phyloP scores from a whole-genome alignment of 2,113 vertebrate species.

The Anhinga rufa region DNA sequence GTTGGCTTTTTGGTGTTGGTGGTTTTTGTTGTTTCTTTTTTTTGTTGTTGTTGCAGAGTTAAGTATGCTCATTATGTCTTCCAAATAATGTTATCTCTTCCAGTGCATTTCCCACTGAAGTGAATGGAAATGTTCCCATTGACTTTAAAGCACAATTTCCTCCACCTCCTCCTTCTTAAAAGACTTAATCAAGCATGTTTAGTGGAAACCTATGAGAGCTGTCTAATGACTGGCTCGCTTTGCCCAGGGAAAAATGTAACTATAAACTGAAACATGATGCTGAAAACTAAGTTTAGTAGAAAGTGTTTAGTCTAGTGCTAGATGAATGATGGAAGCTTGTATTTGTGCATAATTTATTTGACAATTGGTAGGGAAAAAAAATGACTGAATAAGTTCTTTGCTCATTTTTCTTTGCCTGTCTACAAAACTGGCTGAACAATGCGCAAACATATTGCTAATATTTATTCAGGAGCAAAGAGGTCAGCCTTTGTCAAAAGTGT shows the following conservation, averaged over 20 bases:
- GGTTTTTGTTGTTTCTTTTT: too few relatives aligned
- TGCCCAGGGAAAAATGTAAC: constrained; percentile 62
- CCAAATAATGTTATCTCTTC: constrained; percentile 20
- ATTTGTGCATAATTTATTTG: constrained; percentile 66
- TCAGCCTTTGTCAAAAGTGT: constrained; percentile 28
- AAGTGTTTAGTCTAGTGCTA: constrained; percentile 77
- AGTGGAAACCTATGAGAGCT: constrained; percentile 41
- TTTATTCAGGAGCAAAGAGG: constrained; percentile 38
- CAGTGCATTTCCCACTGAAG: background rate
- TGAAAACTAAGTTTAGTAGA: constrained; percentile 61
- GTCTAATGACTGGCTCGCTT: constrained; percentile 26
- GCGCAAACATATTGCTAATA: constrained; percentile 41
- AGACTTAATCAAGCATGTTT: constrained; percentile 53
- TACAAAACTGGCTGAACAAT: constrained; percentile 27
- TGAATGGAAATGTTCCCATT: constrained; percentile 26
- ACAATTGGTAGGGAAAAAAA: constrained; percentile 43
- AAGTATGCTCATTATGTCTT: background rate
- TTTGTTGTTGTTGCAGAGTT: background rate
- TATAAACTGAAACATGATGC: constrained; percentile 67
- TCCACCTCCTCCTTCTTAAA: constrained; percentile 3
- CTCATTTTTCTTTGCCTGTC: constrained; percentile 27
- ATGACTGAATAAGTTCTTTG: background rate
- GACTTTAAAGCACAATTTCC: constrained; percentile 8
- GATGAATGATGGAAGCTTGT: constrained; percentile 63
- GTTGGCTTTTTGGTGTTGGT: too few relatives aligned